Conservation (phyloP, 35 echinoderm and acorn worm genomes). For the Ophioderma brevispina region DNA sequence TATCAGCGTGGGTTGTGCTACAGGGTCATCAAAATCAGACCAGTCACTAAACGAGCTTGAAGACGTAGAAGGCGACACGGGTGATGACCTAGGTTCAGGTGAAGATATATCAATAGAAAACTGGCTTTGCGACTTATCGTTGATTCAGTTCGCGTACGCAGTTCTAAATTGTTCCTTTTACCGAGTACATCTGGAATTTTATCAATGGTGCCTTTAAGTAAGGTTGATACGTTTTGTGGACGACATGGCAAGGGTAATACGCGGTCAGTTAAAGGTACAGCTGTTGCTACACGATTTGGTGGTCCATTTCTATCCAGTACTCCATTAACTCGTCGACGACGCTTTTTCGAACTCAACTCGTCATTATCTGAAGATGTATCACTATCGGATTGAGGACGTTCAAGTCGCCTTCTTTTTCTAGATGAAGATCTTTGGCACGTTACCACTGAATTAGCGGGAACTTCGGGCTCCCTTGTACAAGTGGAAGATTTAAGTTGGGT, state of each 20-base stretch:
- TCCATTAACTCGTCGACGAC: slow-evolving; percentile 25
- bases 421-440: neutral
- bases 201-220: neutral
- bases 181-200: neutral
- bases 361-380: slow-evolving; percentile 11
- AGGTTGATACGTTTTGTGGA: no score
- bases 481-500: neutral
- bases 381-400: neutral
- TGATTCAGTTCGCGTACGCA: no score
- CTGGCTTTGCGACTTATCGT: neutral
- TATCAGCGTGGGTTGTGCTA: no score
- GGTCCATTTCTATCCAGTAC: slow-evolving; percentile 8
- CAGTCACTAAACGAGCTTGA: neutral
- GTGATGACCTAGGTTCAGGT: slow-evolving; percentile 14
- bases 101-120: slow-evolving; percentile 28
- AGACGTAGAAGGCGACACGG: slow-evolving; percentile 5
- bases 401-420: neutral
- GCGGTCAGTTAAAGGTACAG: slow-evolving; percentile 46
- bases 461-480: neutral
- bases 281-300: slow-evolving; percentile 37
- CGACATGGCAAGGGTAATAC: slow-evolving; percentile 27
- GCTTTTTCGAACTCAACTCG: neutral
- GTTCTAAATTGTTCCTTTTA: neutral
- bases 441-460: neutral
- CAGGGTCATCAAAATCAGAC: slow-evolving; percentile 30